A percentile compares a stretch with the other conserved stretches of the same genome.
Conservation (phyloP, 2,797 vertebrate species). For the Macrochelys suwanniensis region DNA sequence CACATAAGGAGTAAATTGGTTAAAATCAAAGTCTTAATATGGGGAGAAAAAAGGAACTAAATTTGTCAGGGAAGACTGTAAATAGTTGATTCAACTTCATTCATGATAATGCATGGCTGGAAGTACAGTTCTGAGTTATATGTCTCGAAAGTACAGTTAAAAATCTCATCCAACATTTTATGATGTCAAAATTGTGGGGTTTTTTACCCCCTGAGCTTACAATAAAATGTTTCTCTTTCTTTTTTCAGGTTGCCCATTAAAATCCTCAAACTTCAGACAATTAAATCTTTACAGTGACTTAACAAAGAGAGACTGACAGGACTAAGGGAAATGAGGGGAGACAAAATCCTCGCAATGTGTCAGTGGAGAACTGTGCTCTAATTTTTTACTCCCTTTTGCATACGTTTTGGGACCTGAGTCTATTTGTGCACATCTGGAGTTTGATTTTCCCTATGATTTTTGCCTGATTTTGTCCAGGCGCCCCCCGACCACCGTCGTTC, state of each 20-base stretch:
- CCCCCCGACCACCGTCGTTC: not conserved
- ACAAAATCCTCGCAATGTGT: not conserved
- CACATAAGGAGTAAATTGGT: slow-evolving; percentile 11
- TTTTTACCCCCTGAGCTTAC: not conserved
- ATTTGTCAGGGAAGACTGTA: not conserved
- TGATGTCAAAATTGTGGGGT: slow-evolving; percentile 20
- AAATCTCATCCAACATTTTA: slow-evolving; percentile 34
- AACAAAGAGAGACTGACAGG: not conserved
- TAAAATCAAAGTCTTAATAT: not conserved
- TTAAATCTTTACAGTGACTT: not conserved
- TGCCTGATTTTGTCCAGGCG: not conserved
- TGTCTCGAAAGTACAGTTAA: slow-evolving; percentile 13
- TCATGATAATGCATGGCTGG: not conserved
- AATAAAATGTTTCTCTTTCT: not conserved
- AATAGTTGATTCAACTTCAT: not conserved
- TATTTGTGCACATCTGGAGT: not conserved
- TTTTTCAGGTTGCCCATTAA: not conserved
- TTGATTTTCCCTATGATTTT: not conserved
- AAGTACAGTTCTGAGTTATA: not conserved
- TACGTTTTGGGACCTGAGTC: too few species aligned
- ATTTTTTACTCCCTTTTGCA: not conserved
- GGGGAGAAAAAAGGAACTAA: not conserved
- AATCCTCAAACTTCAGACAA: slow-evolving; percentile 2
- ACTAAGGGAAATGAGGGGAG: not conserved
- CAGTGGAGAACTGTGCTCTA: not conserved